Conservation (phyloP, 2,888 invertebrate genomes). For the Pogonocherus hispidulus region DNA sequence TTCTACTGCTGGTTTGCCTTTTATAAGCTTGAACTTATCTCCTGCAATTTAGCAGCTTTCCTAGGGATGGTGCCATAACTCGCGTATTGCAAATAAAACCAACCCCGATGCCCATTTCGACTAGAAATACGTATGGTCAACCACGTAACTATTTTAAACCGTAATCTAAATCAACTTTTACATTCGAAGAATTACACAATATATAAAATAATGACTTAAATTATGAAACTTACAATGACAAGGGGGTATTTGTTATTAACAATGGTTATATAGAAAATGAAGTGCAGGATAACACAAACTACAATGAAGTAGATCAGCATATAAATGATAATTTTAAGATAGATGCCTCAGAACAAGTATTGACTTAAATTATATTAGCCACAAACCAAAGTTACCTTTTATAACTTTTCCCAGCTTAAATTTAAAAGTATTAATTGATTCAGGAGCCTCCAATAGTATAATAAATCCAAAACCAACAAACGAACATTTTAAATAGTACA, state of each 20-base stretch:
- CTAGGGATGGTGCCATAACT: no score
- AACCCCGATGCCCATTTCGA: not conserved
- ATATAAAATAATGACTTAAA: not conserved
- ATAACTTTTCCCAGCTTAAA: slow-evolving; percentile 19
- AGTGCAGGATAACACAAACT: not conserved
- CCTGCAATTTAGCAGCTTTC: no score
- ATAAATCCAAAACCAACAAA: slow-evolving; percentile 30
- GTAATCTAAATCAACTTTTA: not conserved
- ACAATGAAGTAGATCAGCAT: no score
- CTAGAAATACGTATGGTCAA: not conserved
- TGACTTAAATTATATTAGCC: slow-evolving; percentile 1
- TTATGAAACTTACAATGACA: no score
- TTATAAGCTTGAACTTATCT: no score
- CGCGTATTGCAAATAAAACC: not conserved
- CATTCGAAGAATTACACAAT: not conserved
- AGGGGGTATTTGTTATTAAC: not conserved
- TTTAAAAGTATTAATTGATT: slow-evolving; percentile 36
- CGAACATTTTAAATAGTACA: slow-evolving; percentile 22
- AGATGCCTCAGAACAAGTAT: not conserved
- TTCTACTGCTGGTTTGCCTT: no score
- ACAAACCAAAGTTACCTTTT: slow-evolving; percentile 44
- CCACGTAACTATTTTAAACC: not conserved
- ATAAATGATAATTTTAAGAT: not conserved
- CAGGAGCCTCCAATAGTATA: slow-evolving; percentile 30
- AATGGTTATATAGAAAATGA: not conserved